A percentile compares a stretch with the other conserved stretches of the same genome.
Conservation (phyloP, 1,140 invertebrate genomes). For the Stegodyphus mimosarum region DNA sequence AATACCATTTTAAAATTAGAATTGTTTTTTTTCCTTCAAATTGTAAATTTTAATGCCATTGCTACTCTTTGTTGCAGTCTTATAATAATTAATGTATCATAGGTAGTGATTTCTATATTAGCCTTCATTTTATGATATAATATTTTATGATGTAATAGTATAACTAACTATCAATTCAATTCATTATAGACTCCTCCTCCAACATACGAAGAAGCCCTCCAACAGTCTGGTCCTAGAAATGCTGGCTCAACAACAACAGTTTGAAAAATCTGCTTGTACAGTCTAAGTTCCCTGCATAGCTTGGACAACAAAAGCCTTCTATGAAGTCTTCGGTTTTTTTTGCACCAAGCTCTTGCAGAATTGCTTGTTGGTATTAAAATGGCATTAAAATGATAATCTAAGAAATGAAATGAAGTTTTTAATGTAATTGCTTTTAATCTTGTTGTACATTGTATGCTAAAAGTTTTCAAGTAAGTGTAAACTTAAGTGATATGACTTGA, state of each 20-base stretch:
- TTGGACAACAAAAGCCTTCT: slow-evolving; percentile 3
- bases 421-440: slow-evolving; percentile 12
- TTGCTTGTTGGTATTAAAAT: slow-evolving; percentile 49
- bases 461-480: background rate
- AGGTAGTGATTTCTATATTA: too few species aligned
- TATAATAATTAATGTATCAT: too few species aligned
- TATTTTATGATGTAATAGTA: too few species aligned
- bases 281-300: background rate
- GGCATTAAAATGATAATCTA: slow-evolving; percentile 31
- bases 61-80: too few species aligned
- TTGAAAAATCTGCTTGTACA: slow-evolving; percentile 28
- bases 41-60: too few species aligned
- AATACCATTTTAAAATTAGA: too few species aligned
- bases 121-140: too few species aligned
- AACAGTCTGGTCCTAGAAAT: slow-evolving; percentile 45
- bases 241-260: slow-evolving; percentile 54
- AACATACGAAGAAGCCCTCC: slow-evolving; percentile 57
- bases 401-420: slow-evolving; percentile 8
- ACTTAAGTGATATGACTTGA: background rate
- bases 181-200: slow-evolving; percentile 50
- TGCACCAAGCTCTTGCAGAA: slow-evolving; percentile 29
- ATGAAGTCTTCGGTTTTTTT: slow-evolving; percentile 9
- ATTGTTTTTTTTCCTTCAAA: too few species aligned
- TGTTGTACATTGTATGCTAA: slow-evolving; percentile 6
- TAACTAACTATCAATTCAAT: background rate